phyloP scores from a whole-genome alignment of 64 coral and sea anemone genomes.

The Acropora yongei region DNA sequence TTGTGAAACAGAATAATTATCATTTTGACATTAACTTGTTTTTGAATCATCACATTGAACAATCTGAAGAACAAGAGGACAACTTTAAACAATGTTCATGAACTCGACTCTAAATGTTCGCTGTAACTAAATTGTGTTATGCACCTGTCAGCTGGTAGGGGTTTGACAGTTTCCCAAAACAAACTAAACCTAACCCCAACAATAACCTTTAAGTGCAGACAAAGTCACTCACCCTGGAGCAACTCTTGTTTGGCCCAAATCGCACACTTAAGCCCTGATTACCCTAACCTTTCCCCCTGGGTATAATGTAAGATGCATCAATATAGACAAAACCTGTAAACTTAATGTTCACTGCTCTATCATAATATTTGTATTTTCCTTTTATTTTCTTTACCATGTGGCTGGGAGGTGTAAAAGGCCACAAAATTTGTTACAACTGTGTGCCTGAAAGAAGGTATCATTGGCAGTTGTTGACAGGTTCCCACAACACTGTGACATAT shows the following conservation, averaged over 20 bases:
- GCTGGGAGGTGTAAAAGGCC: conserved; percentile 15
- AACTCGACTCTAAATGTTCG: conserved; percentile 5
- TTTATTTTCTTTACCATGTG: not conserved
- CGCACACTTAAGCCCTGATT: not conserved
- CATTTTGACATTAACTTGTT: not conserved
- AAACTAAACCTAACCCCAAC: not conserved
- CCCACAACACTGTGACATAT: conserved; percentile 57
- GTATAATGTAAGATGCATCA: not conserved
- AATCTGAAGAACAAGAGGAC: conserved; percentile 1
- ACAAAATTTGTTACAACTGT: conserved; percentile 64
- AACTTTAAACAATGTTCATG: conserved; percentile 10
- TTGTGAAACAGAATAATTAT: conserved; percentile 2
- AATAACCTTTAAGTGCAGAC: not conserved
- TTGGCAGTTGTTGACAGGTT: conserved; percentile 55
- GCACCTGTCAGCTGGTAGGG: conserved; percentile 2
- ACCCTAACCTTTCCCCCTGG: not conserved
- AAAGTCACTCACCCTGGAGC: conserved; percentile 15
- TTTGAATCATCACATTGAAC: not conserved
- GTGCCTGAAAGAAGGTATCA: conserved; percentile 36
- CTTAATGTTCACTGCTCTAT: too few species aligned
- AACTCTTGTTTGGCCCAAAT: conserved; percentile 5
- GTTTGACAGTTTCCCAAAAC: not conserved
- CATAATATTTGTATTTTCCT: too few species aligned
- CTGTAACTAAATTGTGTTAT: conserved; percentile 3
- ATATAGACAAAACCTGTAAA: not conserved